Evolutionary conservation across 2,113 vertebrate genomes (phyloP), one percentile per base, ranked within the genome.

Genomic region (Ceratotherium simum): DNA sequence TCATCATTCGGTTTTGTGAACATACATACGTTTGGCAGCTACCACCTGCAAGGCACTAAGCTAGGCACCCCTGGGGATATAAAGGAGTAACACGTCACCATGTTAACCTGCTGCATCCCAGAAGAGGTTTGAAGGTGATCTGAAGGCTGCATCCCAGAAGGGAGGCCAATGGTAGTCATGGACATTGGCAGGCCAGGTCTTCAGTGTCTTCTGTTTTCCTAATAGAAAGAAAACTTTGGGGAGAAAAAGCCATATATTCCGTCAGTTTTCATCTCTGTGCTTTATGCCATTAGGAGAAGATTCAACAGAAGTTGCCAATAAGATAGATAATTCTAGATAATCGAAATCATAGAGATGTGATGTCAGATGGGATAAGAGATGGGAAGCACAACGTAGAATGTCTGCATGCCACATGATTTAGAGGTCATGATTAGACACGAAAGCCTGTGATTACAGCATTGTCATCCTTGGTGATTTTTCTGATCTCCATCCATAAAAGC

Each of bases 31-130:
- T 60, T 18, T 23, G 75, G 29, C 84, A 76, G 58, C 84, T 54
- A 4, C 54, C 60, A 0, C 1, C 2, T 33, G 23, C 29, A n/a
- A n/a, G 70, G 46, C 42, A 23, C 33, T 11, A n/a, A 62, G 48
- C 54, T 3, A 11, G 90, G 67, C 18, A 81, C 31, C 42, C 29
- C 62, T 33, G 84, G 69, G 36, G 11, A 7, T 11, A 18, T 16
- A 51, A 84, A 33, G 5, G 1, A 1, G 13, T 25, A 27, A 36
- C 33, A 36, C 14, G 1, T 13, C 17, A 27, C 36, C 4, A 1
- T 11, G 20, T 16, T 65, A 79, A 27, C 4, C 33, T 33, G 14
- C 39, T 62, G 69, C 23, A 5, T 25, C 36, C 33, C 36, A 29
- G 65, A 65, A 58, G 7, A 51, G 58, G 65, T 67, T n/a, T 17